phyloP scores from a whole-genome alignment of 2,113 vertebrate species.

The Psophia crepitans region DNA sequence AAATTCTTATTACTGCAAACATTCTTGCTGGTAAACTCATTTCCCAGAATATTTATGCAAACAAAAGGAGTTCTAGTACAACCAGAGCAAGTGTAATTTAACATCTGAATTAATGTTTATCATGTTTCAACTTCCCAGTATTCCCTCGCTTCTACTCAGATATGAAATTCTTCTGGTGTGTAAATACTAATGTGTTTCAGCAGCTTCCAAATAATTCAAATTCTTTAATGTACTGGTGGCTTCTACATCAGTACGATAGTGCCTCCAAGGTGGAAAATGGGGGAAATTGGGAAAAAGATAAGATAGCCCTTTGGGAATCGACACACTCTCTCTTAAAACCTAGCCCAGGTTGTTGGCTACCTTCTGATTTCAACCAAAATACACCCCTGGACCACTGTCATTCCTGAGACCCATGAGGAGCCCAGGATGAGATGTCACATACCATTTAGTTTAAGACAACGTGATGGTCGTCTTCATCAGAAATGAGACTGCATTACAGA shows the following conservation, averaged over 20 bases:
- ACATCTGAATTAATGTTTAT: slow-evolving; percentile 55
- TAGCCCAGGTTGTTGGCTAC: not conserved
- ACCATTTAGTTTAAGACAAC: not conserved
- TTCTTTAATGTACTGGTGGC: not conserved
- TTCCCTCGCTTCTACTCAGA: slow-evolving; percentile 38
- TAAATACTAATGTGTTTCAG: slow-evolving; percentile 22
- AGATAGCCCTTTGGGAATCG: not conserved
- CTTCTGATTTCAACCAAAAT: not conserved
- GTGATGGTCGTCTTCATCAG: not conserved
- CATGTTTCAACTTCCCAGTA: slow-evolving; percentile 48
- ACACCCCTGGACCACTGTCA: not conserved
- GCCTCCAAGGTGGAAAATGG: not conserved
- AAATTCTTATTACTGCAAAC: slow-evolving; percentile 33
- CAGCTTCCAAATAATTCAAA: slow-evolving; percentile 7
- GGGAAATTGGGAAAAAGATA: not conserved
- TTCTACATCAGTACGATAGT: not conserved
- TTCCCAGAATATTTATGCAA: slow-evolving; percentile 54
- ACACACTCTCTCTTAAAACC: not conserved
- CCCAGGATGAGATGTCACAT: not conserved
- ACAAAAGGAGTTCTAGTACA: slow-evolving; percentile 49
- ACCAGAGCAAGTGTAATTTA: slow-evolving; percentile 48
- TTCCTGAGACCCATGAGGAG: not conserved
- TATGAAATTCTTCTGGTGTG: not conserved
- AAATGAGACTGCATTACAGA: not conserved
- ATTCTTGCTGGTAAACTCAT: slow-evolving; percentile 36